These are phyloP conservation scores for Eremobia ochroleuca DNA, from an alignment of 2,888 invertebrate species.

Conservation along the genomic window DNA sequence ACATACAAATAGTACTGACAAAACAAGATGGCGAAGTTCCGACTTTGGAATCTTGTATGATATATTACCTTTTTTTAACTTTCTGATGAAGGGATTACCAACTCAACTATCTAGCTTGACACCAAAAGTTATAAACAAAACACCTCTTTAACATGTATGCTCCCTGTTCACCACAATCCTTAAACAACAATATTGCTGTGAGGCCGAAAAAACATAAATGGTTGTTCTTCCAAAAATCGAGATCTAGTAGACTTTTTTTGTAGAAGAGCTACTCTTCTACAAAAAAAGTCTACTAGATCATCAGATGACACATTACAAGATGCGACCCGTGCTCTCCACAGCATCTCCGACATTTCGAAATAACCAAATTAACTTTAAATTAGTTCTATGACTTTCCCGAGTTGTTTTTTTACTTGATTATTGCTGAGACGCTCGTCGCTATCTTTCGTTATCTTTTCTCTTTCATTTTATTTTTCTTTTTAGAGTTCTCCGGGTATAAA, in stretches of 20 bases:
- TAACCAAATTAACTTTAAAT: constrained; percentile 80
- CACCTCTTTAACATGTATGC: neutral
- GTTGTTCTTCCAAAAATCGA: neutral
- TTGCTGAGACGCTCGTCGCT: constrained; percentile 68
- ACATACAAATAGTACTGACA: neutral
- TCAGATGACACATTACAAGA: constrained; percentile 45
- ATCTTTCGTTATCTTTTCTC: constrained; percentile 62
- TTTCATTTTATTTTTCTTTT: constrained; percentile 49
- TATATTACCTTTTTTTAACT: no score
- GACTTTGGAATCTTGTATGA: no score
- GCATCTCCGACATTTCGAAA: constrained; percentile 70
- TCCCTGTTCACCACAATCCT: neutral
- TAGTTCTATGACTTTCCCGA: constrained; percentile 73
- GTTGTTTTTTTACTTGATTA: constrained; percentile 74
- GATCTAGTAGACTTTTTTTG: no score
- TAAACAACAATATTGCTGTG: neutral
- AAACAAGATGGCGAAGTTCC: neutral
- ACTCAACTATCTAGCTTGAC: no score
- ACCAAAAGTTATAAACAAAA: neutral
- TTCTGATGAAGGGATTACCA: no score
- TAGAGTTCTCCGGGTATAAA: constrained; percentile 36
- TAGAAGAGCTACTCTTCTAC: neutral
- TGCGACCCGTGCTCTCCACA: constrained; percentile 40
- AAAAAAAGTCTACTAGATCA: neutral
- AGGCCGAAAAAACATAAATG: neutral